Percentiles rank a stretch among this genome's conserved stretches.
phyloP scores from a whole-genome alignment of 2,113 vertebrate genomes.

The Tragelaphus scriptus region DNA sequence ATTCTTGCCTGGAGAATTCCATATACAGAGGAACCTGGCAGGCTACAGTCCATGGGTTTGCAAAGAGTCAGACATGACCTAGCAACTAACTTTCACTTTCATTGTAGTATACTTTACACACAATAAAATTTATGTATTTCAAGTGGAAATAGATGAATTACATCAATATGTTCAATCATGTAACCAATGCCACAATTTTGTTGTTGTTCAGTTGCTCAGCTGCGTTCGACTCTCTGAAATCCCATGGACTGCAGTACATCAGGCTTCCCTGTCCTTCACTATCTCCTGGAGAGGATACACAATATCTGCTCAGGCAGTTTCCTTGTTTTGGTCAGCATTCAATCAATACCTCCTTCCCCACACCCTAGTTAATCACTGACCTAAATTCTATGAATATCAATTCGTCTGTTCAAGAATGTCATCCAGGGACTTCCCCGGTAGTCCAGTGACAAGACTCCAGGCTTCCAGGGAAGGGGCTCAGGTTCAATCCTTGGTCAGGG shows the following conservation, averaged over 20 bases:
- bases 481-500: not conserved
- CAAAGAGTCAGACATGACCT: not conserved
- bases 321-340: not conserved
- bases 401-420: not conserved
- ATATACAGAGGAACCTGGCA: not conserved
- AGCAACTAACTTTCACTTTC: not conserved
- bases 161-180: not conserved
- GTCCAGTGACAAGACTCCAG: not conserved
- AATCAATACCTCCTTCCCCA: not conserved
- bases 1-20: not conserved
- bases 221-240: rapidly evolving
- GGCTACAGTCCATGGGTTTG: not conserved
- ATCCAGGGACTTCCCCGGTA: not conserved
- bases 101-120: not conserved
- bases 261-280: not conserved
- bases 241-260: not conserved
- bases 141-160: not conserved
- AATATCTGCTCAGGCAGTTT: not conserved
- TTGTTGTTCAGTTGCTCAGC: not conserved
- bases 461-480: not conserved
- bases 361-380: not conserved
- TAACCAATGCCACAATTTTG: not conserved
- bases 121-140: not conserved
- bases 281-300: not conserved
- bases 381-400: not conserved